Base-by-base conservation (phyloP, 2,888 invertebrate genomes). In the Patella depressa region DNA sequence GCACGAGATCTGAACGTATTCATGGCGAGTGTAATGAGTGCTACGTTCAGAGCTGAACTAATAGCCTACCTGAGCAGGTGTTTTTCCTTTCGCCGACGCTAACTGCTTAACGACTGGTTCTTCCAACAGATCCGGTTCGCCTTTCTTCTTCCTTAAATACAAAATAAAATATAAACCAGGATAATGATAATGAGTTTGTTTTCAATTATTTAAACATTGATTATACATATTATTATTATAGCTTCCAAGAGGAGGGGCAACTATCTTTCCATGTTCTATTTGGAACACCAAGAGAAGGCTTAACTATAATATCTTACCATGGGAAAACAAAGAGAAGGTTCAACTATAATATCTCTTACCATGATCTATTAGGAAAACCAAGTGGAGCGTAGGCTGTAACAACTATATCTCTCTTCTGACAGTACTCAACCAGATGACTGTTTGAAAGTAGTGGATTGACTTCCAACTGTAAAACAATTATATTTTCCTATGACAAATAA, bases 301-400 rank as follows among this genome's bases (percentile, higher is more conserved):
- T 45, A 45, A 45, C 5, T 45, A 45, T 45, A 5, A 45, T 29
- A 29, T 29, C 1, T 29, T 29, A 29, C 29, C 29, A n/a, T n/a
- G n/a, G 45, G 9, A 7, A 1, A 9, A 45, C 45, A 9, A 45
- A 45, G 9, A 45, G 7, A 45, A 7, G 45, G 45, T 45, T 7
- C 9, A 45, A 45, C 45, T 9, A 9, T 7, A 2, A 53, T 34
- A 65, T 72, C 5, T 72, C 5, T 57, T 57, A 74, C 73, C 74
- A 74, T 53, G 71, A 69, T 11, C 55, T 54, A 88, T 95, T 94
- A 0, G 95, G 95, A 0, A 95, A 94, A 17, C 95, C 96, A 80
- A 96, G 93, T 0, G 96, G 96, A 76, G 95, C 95, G 91, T 96
- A 96, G 0, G 95, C 96, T 0, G 95, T 95, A n/a, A 96, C 93